phyloP scores from a whole-genome alignment of 2,888 invertebrate genomes.

The Zaprionus obscuricornis region DNA sequence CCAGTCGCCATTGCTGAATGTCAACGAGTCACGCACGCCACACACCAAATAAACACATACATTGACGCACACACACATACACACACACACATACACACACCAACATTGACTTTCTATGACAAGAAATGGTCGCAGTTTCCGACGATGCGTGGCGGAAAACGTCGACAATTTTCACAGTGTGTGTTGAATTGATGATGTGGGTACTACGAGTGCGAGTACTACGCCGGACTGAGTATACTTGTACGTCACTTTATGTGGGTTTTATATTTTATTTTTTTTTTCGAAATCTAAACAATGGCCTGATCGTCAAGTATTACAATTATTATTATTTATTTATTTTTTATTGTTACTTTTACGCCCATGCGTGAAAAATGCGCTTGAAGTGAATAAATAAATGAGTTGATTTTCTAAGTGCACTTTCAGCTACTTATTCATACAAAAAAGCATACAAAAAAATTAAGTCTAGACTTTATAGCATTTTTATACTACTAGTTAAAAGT shows the following conservation, averaged over 20 bases:
- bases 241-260: slow-evolving; percentile 37
- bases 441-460: slow-evolving; percentile 2
- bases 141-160: slow-evolving; percentile 37
- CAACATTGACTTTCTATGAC: slow-evolving; percentile 41
- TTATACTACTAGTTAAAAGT: too few relatives aligned
- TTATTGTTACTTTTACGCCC: slow-evolving; percentile 3
- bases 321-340: slow-evolving; percentile 8
- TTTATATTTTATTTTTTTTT: slow-evolving; percentile 27
- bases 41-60: slow-evolving; percentile 19
- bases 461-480: too few relatives aligned
- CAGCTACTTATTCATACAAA: slow-evolving; percentile 8
- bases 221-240: slow-evolving; percentile 14
- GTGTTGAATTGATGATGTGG: slow-evolving; percentile 48
- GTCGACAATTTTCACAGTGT: slow-evolving; percentile 44
- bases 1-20: slow-evolving; percentile 56
- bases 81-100: slow-evolving; percentile 15
- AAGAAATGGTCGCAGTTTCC: slow-evolving; percentile 34
- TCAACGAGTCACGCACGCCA: slow-evolving; percentile 61
- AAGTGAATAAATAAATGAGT: slow-evolving; percentile 16
- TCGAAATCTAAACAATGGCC: slow-evolving; percentile 25
- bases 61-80: slow-evolving; percentile 1
- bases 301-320: slow-evolving; percentile 10
- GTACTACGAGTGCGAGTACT: slow-evolving; percentile 38
- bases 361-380: neutral
- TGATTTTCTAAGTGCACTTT: neutral